A percentile compares a stretch with the other conserved stretches of the same genome.
These are phyloP conservation scores for Nasonia oneida DNA, from an alignment of 2,888 invertebrate species.

Conservation along the genomic window DNA sequence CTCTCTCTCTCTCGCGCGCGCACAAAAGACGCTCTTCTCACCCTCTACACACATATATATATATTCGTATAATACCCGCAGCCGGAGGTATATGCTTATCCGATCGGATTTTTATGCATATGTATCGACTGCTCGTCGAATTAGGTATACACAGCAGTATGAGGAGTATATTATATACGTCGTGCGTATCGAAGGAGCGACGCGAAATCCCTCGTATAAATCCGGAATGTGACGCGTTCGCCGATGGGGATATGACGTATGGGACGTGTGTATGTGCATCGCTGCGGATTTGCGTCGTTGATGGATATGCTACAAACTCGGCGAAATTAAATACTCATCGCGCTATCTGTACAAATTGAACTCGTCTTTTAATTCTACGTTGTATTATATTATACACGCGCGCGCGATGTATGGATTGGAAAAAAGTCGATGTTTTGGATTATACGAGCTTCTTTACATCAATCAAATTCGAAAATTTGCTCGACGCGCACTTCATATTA, in stretches of 20 bases:
- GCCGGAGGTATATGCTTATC: conserved; percentile 16
- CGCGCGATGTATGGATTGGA: too few species aligned
- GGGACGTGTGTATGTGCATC: neutral
- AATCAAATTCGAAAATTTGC: too few species aligned
- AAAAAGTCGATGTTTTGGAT: too few species aligned
- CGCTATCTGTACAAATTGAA: neutral
- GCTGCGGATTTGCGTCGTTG: neutral
- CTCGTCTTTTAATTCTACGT: too few species aligned
- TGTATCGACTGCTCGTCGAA: conserved; percentile 14
- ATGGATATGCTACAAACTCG: neutral
- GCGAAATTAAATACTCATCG: conserved; percentile 29
- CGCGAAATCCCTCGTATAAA: neutral
- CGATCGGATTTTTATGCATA: conserved; percentile 23
- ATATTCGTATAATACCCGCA: conserved; percentile 11
- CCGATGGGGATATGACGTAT: neutral
- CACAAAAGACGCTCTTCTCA: neutral
- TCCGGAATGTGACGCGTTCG: conserved; percentile 22
- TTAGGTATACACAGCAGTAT: neutral
- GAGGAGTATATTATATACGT: conserved; percentile 14
- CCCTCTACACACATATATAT: neutral
- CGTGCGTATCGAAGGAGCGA: too few species aligned
- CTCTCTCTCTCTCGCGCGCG: neutral
- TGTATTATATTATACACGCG: too few species aligned
- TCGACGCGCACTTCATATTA: too few species aligned
- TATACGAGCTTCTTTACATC: too few species aligned